A percentile compares a stretch with the other conserved stretches of the same genome.
Conservation (phyloP, 2,888 invertebrate species). For the Amiota communis region DNA sequence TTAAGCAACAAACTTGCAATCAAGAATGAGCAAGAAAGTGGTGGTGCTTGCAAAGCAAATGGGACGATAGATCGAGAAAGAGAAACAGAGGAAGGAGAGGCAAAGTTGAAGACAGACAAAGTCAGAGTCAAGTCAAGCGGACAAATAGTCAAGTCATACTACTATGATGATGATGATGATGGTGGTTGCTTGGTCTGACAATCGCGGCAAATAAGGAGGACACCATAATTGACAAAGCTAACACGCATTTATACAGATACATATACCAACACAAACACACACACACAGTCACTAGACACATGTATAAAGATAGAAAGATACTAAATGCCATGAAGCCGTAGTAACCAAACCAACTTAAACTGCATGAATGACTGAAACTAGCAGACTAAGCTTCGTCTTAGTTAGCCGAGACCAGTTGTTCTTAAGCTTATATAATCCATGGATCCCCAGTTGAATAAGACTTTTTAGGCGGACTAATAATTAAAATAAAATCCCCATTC, state of each 20-base stretch:
- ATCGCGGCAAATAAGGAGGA: conserved; percentile 60
- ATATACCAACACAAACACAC: conserved; percentile 17
- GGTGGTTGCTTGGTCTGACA: conserved; percentile 28
- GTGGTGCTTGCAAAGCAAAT: background rate
- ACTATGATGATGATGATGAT: background rate
- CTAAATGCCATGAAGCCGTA: conserved; percentile 10
- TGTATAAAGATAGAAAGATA: background rate
- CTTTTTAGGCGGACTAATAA: no score
- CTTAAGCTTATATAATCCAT: no score
- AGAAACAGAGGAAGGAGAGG: conserved; percentile 56
- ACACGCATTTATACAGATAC: conserved; percentile 27
- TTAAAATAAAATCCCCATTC: no score
- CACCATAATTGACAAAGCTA: conserved; percentile 66
- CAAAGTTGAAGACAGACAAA: conserved; percentile 49
- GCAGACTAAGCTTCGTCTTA: no score
- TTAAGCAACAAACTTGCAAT: conserved; percentile 30
- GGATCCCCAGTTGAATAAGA: no score
- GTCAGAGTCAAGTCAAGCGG: conserved; percentile 17
- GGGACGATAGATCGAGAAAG: background rate
- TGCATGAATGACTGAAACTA: no score
- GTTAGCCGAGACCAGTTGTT: no score
- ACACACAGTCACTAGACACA: background rate
- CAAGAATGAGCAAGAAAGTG: background rate
- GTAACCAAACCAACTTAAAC: background rate
- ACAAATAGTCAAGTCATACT: conserved; percentile 37